phyloP scores from a whole-genome alignment of 1,140 invertebrate species.

The Neuroterus valhalla region DNA sequence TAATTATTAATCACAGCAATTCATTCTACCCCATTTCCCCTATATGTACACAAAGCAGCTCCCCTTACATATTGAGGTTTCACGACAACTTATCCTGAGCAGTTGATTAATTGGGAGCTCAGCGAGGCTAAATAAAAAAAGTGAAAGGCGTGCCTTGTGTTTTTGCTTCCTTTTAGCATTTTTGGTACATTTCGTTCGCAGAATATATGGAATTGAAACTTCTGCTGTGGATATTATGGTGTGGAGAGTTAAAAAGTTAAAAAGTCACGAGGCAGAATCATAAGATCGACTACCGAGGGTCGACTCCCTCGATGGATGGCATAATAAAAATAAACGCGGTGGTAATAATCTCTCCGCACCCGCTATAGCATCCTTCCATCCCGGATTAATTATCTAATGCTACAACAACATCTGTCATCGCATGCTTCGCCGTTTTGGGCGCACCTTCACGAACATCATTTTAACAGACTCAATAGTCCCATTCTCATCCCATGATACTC shows the following conservation, averaged over 20 bases:
- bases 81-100: not conserved
- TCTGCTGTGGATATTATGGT: not conserved
- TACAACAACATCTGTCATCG: constrained; percentile 59
- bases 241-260: constrained; percentile 5
- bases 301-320: constrained; percentile 7
- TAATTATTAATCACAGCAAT: constrained; percentile 16
- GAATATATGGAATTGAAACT: not conserved
- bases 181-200: not conserved
- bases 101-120: not conserved
- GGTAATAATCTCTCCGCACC: constrained; percentile 56
- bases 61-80: constrained; percentile 5
- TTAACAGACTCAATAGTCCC: constrained; percentile 7
- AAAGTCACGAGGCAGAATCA: constrained; percentile 25
- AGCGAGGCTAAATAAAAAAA: not conserved
- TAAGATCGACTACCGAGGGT: not conserved
- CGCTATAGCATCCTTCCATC: constrained; percentile 52
- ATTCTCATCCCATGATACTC: constrained; percentile 30
- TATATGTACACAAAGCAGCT: not conserved
- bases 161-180: no score
- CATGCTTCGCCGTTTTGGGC: constrained; percentile 45
- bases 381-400: constrained; percentile 62
- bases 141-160: not conserved
- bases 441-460: constrained; percentile 49
- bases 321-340: constrained; percentile 58
- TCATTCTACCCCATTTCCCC: not conserved